Percentiles rank a stretch among this genome's conserved stretches.
These are phyloP conservation scores for Lissonota sp. DNA, from an alignment of 2,888 invertebrate species.

Conservation along the genomic window DNA sequence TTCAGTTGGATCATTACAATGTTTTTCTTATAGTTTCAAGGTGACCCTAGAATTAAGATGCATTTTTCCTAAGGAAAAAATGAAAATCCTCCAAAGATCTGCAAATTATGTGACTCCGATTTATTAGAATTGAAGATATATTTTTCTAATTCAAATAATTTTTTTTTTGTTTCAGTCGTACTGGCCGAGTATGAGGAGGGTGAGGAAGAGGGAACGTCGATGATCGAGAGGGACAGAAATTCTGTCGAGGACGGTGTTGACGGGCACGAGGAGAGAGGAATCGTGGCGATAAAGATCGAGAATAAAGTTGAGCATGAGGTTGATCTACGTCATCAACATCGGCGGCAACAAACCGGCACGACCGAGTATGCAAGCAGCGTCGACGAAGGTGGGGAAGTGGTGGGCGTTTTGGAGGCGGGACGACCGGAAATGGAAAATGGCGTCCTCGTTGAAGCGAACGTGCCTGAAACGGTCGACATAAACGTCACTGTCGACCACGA, in stretches of 20 bases:
- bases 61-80: no score
- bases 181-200: slow-evolving; percentile 64
- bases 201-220: slow-evolving; percentile 44
- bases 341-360: slow-evolving; percentile 68
- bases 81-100: no score
- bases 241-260: slow-evolving; percentile 55
- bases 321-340: slow-evolving; percentile 62
- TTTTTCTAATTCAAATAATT: background rate
- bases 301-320: slow-evolving; percentile 58
- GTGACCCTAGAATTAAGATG: no score
- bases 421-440: slow-evolving; percentile 82
- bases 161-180: slow-evolving; percentile 60
- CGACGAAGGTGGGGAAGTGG: slow-evolving; percentile 78
- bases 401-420: slow-evolving; percentile 83
- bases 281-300: slow-evolving; percentile 61
- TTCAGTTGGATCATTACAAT: no score
- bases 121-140: background rate
- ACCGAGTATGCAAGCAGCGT: slow-evolving; percentile 68
- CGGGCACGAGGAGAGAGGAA: slow-evolving; percentile 56
- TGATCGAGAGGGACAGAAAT: slow-evolving; percentile 52
- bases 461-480: slow-evolving; percentile 70
- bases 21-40: no score
- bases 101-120: no score
- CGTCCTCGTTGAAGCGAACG: slow-evolving; percentile 75
- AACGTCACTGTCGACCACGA: slow-evolving; percentile 69